Evolutionary conservation across 2,797 vertebrate genomes (phyloP), one percentile per base, ranked within the genome.

Genomic region (Typhlichthys subterraneus): DNA sequence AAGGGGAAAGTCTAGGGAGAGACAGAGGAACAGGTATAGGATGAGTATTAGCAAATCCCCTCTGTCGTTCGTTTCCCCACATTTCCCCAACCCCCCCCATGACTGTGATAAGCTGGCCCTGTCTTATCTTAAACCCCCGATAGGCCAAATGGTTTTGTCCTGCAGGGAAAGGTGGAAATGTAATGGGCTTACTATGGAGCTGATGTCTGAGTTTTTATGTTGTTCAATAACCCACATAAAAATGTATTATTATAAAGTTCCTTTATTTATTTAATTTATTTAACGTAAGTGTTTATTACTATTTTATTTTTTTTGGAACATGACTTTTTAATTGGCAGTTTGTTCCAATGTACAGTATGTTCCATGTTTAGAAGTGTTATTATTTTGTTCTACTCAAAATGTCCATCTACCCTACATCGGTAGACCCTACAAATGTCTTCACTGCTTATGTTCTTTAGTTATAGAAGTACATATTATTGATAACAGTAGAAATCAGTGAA

Each of bases 51-150:
- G 19, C 80, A 91, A 91, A 90, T 88, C 88, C 87, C 75, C 14
- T 47, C 81, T 60, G 84, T 87, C 70, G 64, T 86, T 89, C 70
- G 88, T 82, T 77, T 69, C 77, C 17, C 23, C 23, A 29, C 23
- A 29, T 29, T 29, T 4, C 3, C 4, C 23, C 23, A 4, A 4
- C 23, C 23, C 23, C 23, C 42, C 85, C 83, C 53, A 67, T 68
- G 84, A 72, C 77, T 51, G 66, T 67, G 90, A 92, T 92, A 93
- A 92, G 87, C 86, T 80, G 67, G 79, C 79, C 76, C 73, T n/a
- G 82, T 86, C 88, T 92, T 91, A 92, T 92, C 91, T 87, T 79
- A 86, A 88, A 84, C 71, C 83, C 72, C 77, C 61, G 63, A 87
- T 76, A 85, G 88, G 81, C 82, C 86, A 75, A 85, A 84, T 81